Conservation (phyloP, 2,888 invertebrate genomes). For the Meloe dianella region DNA sequence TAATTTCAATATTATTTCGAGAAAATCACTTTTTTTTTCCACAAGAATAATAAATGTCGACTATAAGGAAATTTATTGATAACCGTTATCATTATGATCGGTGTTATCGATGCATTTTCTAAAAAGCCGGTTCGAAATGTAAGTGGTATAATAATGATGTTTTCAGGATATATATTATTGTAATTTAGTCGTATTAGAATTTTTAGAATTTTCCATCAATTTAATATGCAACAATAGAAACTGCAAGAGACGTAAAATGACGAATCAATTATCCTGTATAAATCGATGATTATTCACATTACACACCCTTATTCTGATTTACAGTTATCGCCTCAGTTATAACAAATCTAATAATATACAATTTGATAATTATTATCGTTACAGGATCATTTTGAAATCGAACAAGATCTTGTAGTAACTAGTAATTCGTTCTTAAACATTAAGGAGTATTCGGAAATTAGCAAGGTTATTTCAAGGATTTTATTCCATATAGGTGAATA, state of each 20-base stretch:
- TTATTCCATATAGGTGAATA: background rate
- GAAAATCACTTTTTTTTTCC: background rate
- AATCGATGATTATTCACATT: conserved; percentile 36
- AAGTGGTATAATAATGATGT: background rate
- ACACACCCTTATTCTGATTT: conserved; percentile 38
- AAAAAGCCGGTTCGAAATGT: background rate
- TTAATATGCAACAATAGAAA: background rate
- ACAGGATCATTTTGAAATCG: conserved; percentile 19
- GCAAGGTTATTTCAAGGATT: conserved; percentile 17
- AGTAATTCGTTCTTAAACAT: background rate
- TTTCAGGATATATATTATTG: background rate
- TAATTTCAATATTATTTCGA: conserved; percentile 10
- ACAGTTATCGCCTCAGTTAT: conserved; percentile 36
- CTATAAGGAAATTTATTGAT: background rate
- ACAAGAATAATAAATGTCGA: background rate
- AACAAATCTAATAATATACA: conserved; percentile 38
- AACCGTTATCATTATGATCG: background rate
- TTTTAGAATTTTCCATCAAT: background rate
- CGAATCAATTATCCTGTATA: conserved; percentile 28
- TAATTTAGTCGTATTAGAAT: background rate
- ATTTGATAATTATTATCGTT: conserved; percentile 39
- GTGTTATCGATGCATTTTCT: background rate
- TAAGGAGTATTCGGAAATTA: background rate
- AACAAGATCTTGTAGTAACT: background rate
- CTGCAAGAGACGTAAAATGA: conserved; percentile 14